Evolutionary conservation across 2,888 invertebrate species (phyloP).

Genomic region (Eumacrocentrus americanus): DNA sequence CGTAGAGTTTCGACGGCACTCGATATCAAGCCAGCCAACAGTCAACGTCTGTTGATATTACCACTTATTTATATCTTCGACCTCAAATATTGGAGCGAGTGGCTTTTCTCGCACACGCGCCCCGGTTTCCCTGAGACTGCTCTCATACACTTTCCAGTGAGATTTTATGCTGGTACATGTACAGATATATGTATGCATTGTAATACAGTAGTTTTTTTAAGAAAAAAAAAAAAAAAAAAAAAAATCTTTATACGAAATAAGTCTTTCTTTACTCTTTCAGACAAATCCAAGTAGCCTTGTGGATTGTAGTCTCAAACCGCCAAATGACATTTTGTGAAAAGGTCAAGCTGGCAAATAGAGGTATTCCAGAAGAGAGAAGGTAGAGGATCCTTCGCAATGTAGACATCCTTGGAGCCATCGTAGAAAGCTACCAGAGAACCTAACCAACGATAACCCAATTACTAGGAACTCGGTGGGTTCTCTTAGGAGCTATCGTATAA

Average conservation of each 20-base stretch:
- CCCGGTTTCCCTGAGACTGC: slow-evolving; percentile 43
- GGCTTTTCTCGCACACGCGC: slow-evolving; percentile 34
- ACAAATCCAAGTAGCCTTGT: too few species aligned
- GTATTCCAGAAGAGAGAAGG: neutral
- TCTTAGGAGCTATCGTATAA: neutral
- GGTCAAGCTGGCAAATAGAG: neutral
- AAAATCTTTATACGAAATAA: neutral
- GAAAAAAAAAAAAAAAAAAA: neutral
- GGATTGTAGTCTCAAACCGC: slow-evolving; percentile 2
- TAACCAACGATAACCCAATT: slow-evolving; percentile 5
- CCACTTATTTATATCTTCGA: slow-evolving; percentile 59
- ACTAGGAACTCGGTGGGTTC: neutral
- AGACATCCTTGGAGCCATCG: slow-evolving; percentile 3
- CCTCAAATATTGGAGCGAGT: slow-evolving; percentile 51
- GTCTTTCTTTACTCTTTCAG: too few species aligned
- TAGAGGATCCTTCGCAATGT: neutral
- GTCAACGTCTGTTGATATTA: slow-evolving; percentile 54
- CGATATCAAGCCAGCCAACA: slow-evolving; percentile 24
- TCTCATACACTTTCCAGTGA: neutral
- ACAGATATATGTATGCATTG: too few species aligned
- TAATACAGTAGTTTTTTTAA: too few species aligned
- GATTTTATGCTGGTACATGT: neutral
- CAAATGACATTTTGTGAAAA: slow-evolving; percentile 13
- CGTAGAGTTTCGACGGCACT: slow-evolving; percentile 19
- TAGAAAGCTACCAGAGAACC: slow-evolving; percentile 7